Evolutionary conservation across 2,797 vertebrate genomes (phyloP).

Genomic region (Bradypodion pumilum): DNA sequence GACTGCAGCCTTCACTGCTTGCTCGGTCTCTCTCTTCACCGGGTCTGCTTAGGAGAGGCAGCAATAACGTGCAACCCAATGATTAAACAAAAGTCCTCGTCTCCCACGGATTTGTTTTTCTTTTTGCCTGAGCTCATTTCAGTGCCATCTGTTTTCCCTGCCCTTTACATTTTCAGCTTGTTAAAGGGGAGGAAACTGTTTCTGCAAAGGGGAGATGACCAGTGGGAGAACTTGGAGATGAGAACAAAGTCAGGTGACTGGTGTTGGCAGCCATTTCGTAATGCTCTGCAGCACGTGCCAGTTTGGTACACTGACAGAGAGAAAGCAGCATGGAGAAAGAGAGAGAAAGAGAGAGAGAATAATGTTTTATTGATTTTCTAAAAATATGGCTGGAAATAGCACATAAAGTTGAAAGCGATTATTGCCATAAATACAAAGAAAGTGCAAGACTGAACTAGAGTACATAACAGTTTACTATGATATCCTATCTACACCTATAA

Average conservation of each 20-base stretch:
- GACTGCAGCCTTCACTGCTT: conserved; percentile 65
- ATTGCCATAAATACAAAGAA: fast-evolving
- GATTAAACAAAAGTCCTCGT: conserved; percentile 56
- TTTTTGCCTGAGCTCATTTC: conserved; percentile 33
- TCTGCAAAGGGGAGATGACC: fast-evolving
- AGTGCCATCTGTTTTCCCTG: conserved; percentile 14
- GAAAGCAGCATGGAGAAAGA: conserved; percentile 60
- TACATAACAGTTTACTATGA: fast-evolving
- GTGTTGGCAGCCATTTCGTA: conserved; percentile 12
- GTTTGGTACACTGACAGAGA: conserved; percentile 43
- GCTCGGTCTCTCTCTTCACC: conserved; percentile 43
- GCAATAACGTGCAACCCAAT: conserved; percentile 36
- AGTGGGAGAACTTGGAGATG: not conserved
- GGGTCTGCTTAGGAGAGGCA: conserved; percentile 14
- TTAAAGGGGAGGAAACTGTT: not conserved
- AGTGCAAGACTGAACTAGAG: fast-evolving
- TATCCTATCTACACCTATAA: too few relatives aligned
- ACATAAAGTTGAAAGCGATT: not conserved
- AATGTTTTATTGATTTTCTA: conserved; percentile 41
- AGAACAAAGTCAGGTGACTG: not conserved
- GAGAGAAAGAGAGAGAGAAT: not conserved
- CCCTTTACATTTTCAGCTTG: conserved; percentile 31
- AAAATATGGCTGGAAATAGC: conserved; percentile 58
- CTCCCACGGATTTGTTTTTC: conserved; percentile 50
- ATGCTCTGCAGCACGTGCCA: conserved; percentile 38